A percentile compares a stretch with the other conserved stretches of the same genome.
phyloP scores from a whole-genome alignment of 2,113 vertebrate species.

The Verasper variegatus region DNA sequence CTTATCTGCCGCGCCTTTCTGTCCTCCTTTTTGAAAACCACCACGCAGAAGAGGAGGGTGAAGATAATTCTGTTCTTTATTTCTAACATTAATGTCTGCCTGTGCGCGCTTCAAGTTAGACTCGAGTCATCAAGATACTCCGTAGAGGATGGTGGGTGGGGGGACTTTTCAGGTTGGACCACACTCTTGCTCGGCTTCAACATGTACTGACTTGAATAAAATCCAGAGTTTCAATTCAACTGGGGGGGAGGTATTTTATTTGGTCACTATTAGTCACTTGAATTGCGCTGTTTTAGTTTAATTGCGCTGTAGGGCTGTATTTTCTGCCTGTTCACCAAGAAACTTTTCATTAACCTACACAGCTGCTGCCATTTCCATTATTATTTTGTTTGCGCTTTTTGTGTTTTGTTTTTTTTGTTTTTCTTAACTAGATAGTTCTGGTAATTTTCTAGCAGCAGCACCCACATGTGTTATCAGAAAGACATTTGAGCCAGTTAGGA shows the following conservation, averaged over 20 bases:
- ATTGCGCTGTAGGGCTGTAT: slow-evolving; percentile 41
- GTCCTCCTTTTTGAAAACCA: slow-evolving; percentile 48
- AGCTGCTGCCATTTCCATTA: slow-evolving; percentile 38
- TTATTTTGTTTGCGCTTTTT: slow-evolving; percentile 11
- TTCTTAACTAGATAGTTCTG: not conserved
- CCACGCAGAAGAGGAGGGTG: slow-evolving; percentile 59
- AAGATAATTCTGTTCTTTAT: slow-evolving; percentile 48
- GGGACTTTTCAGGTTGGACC: slow-evolving; percentile 38
- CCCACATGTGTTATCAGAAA: slow-evolving; percentile 11
- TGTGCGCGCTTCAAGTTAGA: slow-evolving; percentile 41
- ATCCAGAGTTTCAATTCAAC: slow-evolving; percentile 76
- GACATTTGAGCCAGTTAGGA: slow-evolving; percentile 8
- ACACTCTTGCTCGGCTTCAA: slow-evolving; percentile 50
- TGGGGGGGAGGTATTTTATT: slow-evolving; percentile 69
- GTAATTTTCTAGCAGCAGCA: not conserved
- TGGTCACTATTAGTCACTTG: slow-evolving; percentile 55
- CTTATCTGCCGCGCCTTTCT: slow-evolving; percentile 47
- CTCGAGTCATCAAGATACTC: slow-evolving; percentile 43
- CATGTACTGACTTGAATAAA: slow-evolving; percentile 79
- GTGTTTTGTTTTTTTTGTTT: not conserved
- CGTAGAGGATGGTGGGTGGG: slow-evolving; percentile 24
- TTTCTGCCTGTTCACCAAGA: slow-evolving; percentile 27
- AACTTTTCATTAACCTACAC: slow-evolving; percentile 28
- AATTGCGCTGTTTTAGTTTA: slow-evolving; percentile 49
- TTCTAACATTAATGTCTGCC: slow-evolving; percentile 46